Evolutionary conservation across 2,113 vertebrate species (phyloP).

Genomic region (Myxocyprinus asiaticus): DNA sequence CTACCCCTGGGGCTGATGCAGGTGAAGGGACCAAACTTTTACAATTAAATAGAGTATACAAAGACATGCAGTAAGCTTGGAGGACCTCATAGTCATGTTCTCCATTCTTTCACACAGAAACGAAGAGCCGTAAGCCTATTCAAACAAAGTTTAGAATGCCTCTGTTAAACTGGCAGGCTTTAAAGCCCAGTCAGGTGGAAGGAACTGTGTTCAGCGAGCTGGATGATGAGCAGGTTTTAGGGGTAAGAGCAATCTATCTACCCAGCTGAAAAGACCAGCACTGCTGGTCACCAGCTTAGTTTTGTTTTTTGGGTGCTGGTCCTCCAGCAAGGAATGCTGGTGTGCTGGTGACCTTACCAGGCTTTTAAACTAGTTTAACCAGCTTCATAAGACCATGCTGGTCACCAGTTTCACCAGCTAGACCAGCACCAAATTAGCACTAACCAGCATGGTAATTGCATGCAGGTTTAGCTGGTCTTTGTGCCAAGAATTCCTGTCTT

Average conservation of each 20-base stretch:
- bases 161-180: conserved; percentile 87
- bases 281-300: too few species aligned
- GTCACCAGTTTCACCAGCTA: too few species aligned
- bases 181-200: conserved; percentile 85
- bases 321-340: too few species aligned
- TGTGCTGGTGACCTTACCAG: background rate
- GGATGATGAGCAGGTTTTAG: conserved; percentile 87
- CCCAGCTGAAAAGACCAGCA: too few species aligned
- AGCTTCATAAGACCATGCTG: too few species aligned
- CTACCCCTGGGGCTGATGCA: conserved; percentile 52
- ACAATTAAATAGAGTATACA: background rate
- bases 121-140: conserved; percentile 85
- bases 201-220: conserved; percentile 88
- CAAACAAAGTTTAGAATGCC: conserved; percentile 91
- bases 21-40: conserved; percentile 53
- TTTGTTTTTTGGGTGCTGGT: too few species aligned
- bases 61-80: background rate
- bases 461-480: too few species aligned
- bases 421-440: too few species aligned
- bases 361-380: too few species aligned
- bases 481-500: too few species aligned
- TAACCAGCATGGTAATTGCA: too few species aligned
- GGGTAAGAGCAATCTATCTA: conserved; percentile 69
- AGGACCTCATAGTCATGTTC: background rate
- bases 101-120: conserved; percentile 44